These are phyloP conservation scores for Hypothenemus hampei DNA, from an alignment of 1,140 invertebrate genomes.

Conservation along the genomic window DNA sequence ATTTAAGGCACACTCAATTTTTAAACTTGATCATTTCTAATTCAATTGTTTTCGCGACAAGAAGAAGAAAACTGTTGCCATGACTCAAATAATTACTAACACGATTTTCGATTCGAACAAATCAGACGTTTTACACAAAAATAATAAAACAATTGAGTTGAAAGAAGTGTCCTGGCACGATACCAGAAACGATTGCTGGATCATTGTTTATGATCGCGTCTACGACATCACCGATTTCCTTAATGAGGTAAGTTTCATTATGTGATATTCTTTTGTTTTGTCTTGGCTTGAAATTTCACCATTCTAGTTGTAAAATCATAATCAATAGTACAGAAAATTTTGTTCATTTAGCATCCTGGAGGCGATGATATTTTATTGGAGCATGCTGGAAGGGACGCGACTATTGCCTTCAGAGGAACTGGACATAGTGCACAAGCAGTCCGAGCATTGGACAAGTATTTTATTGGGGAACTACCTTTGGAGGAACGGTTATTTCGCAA, in stretches of 20 bases:
- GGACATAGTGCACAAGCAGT: slow-evolving; percentile 67
- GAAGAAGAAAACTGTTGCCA: no score
- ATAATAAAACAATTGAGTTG: slow-evolving; percentile 49
- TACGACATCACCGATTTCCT: slow-evolving; percentile 71
- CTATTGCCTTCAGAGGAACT: slow-evolving; percentile 72
- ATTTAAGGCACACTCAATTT: no score
- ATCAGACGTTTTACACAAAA: no score
- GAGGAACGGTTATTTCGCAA: slow-evolving; percentile 65
- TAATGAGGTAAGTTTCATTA: slow-evolving; percentile 51
- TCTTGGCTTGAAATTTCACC: no score
- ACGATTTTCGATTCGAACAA: no score
- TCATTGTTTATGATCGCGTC: slow-evolving; percentile 69
- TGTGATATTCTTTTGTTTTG: no score
- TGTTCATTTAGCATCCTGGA: slow-evolving; percentile 67
- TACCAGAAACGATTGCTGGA: slow-evolving; percentile 60
- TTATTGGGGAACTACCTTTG: slow-evolving; percentile 66
- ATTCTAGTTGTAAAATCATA: no score
- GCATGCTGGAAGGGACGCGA: slow-evolving; percentile 81
- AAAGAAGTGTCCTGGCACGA: slow-evolving; percentile 64
- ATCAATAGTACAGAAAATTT: background rate
- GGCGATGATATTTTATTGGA: slow-evolving; percentile 80
- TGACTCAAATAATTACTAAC: no score
- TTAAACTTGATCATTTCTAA: no score
- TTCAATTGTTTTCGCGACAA: no score
- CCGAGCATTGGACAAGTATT: slow-evolving; percentile 56